Evolutionary conservation across 2,113 vertebrate species (phyloP), one percentile per base, ranked within the genome.

Genomic region (Paracanthobrama guichenoti): DNA sequence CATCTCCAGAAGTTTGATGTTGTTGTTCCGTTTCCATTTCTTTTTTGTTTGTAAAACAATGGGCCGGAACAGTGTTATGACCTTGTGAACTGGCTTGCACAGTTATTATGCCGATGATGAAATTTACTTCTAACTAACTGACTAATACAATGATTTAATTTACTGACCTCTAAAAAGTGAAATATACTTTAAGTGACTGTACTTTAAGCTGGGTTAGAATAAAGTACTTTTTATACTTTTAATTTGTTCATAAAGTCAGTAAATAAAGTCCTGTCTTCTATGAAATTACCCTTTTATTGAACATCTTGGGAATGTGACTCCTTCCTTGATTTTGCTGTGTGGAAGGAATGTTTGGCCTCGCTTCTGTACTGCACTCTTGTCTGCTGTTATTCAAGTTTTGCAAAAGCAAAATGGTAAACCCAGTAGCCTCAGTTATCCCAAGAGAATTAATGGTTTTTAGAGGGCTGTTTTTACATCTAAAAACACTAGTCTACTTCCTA

Each of bases 401-500:
- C 57, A 79, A 46, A 62, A 10, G 39, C 57, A 60, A 64, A 64
- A 24, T 73, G 6, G 10, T 69, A 62, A 42, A 62, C 35, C 2
- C 77, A 46, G 8, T 79, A 16, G 57, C 6, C 60, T 44, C 22
- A 28, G n/a, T 18, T 39, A 53, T 83, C 59, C 50, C 87, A 53
- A 31, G 69, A 9, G 66, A 78, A 55, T 28, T 7, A 8, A 74
- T 48, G 67, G 35, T 84, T 77, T 86, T 81, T 81, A 66, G 14
- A 80, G 82, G 35, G n/a, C 24, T 28, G 18, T 18, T 80, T 83
- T 87, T 35, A 48, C 53, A 66, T 28, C 18, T 82, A 73, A 50
- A 77, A 57, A 55, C 24, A n/a, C 48, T 76, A 75, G 66, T 87
- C 73, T 85, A 85, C 85, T 88, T 83, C 84, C 67, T 88, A 85